These are phyloP conservation scores for Ramazzottius varieornatus DNA, from an alignment of 2,888 invertebrate genomes.

Conservation along the genomic window DNA sequence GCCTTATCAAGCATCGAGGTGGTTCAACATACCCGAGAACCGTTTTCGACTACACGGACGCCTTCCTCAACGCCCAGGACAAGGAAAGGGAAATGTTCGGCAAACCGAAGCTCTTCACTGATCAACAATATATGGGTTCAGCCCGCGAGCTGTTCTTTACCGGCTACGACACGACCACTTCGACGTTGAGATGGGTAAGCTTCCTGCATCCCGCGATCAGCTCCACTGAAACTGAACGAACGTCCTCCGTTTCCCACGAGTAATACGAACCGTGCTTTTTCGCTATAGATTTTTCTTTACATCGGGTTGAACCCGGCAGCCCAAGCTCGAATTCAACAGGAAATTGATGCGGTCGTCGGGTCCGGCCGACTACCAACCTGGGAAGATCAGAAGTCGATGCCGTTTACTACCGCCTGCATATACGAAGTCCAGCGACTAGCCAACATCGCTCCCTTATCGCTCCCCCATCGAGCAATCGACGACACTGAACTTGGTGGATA, in stretches of 20 bases:
- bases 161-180: background rate
- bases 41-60: background rate
- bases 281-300: background rate
- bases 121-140: background rate
- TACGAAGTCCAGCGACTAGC: background rate
- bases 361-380: background rate
- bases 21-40: background rate
- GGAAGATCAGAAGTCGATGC: background rate
- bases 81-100: background rate
- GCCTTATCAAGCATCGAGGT: background rate
- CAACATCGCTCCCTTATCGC: background rate
- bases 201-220: background rate
- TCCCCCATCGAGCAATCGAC: constrained; percentile 1
- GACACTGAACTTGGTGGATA: background rate
- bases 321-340: background rate
- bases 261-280: background rate
- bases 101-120: background rate
- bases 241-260: no score
- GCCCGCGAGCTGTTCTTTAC: background rate
- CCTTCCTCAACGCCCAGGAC: background rate
- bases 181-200: background rate
- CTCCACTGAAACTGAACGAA: background rate
- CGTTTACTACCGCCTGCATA: background rate
- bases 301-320: background rate
- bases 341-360: background rate